Conservation (phyloP, 2,797 vertebrate genomes). For the Ciconia nigra region DNA sequence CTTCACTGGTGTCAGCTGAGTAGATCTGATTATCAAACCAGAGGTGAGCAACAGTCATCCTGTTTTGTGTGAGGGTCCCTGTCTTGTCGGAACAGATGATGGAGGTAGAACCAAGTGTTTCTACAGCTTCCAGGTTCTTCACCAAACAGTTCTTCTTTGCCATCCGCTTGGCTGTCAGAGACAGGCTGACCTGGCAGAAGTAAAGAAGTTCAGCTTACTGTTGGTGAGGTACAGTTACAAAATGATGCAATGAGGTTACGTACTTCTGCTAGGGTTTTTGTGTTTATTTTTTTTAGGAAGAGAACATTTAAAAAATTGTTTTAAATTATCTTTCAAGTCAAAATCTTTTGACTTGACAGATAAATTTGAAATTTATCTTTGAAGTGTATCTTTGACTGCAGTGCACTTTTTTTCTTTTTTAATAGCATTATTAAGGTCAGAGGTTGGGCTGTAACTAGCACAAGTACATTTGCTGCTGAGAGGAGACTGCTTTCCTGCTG, state of each 20-base stretch:
- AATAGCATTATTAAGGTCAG: neutral
- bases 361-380: no score
- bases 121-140: constrained; percentile 82
- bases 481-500: neutral
- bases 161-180: constrained; percentile 81
- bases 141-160: constrained; percentile 83
- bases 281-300: neutral
- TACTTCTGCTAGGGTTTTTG: fast-evolving
- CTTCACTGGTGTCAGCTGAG: constrained; percentile 78
- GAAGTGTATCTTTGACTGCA: neutral
- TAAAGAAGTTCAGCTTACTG: neutral
- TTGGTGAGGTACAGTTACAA: neutral
- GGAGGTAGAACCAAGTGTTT: constrained; percentile 79
- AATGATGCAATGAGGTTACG: fast-evolving
- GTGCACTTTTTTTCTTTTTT: fast-evolving
- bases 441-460: neutral
- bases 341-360: no score
- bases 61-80: constrained; percentile 81
- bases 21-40: constrained; percentile 82
- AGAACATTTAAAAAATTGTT: neutral
- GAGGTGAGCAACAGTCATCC: constrained; percentile 82
- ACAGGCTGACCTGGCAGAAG: constrained; percentile 74
- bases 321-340: no score
- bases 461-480: neutral
- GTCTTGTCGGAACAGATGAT: constrained; percentile 83